phyloP scores from a whole-genome alignment of 2,113 vertebrate species.

The Cinclus mexicanus region DNA sequence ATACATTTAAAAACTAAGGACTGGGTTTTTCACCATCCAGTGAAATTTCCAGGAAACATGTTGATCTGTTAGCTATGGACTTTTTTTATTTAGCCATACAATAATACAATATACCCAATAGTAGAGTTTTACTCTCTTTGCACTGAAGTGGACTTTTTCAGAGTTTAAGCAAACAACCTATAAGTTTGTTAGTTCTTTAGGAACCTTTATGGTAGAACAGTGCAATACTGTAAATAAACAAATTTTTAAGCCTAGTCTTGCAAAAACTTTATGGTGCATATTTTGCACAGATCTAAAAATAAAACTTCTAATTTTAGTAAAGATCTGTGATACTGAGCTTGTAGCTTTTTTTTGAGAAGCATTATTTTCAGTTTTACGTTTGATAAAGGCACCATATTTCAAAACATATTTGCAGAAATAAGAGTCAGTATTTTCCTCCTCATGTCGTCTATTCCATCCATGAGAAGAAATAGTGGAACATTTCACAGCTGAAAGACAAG shows the following conservation, averaged over 20 bases:
- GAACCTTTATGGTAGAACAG: not conserved
- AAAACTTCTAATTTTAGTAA: not conserved
- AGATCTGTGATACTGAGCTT: not conserved
- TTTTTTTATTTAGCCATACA: not conserved
- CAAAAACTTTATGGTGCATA: not conserved
- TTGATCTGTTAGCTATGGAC: not conserved
- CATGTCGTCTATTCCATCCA: not conserved
- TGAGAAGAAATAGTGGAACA: not conserved
- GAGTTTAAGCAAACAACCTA: not conserved
- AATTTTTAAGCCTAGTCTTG: not conserved
- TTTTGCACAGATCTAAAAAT: not conserved
- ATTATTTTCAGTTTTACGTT: not conserved
- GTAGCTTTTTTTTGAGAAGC: not conserved
- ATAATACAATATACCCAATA: not conserved
- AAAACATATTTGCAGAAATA: not conserved
- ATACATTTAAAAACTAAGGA: not conserved
- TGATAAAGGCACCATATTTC: not conserved
- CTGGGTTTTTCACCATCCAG: not conserved
- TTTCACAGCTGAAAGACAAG: slow-evolving; percentile 1
- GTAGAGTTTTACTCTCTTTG: not conserved
- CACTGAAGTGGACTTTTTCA: not conserved
- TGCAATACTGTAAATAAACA: not conserved
- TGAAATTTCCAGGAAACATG: not conserved
- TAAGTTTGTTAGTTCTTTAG: not conserved
- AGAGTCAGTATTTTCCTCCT: slow-evolving; percentile 19